These are phyloP conservation scores for Microcebus jonahi DNA, from an alignment of 2,113 vertebrate genomes.

Conservation along the genomic window DNA sequence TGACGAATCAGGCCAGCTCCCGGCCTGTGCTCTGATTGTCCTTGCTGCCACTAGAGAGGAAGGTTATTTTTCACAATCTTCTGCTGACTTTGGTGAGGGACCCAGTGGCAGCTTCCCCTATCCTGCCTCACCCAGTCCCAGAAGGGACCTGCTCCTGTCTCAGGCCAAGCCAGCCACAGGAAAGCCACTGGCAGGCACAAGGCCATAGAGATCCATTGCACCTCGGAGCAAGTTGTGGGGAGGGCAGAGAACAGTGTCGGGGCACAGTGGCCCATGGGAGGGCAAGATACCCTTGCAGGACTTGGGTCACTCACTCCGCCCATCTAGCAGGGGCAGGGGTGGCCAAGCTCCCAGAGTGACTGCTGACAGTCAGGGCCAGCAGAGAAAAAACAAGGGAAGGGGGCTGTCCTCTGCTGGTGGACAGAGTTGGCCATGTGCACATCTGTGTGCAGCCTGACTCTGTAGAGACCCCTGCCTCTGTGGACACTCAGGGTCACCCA, in stretches of 20 bases:
- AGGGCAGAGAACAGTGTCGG: not conserved
- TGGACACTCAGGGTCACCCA: rapidly evolving
- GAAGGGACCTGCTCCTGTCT: not conserved
- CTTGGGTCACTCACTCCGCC: not conserved
- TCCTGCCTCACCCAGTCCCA: not conserved
- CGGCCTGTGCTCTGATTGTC: not conserved
- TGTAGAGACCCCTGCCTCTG: not conserved
- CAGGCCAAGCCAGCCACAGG: not conserved
- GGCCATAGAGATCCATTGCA: rapidly evolving
- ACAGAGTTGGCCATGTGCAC: not conserved
- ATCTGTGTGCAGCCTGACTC: not conserved
- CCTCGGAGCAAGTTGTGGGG: not conserved
- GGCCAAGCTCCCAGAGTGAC: not conserved
- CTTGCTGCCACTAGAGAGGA: not conserved
- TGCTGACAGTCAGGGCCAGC: not conserved
- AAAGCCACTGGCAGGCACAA: not conserved
- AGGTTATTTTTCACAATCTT: not conserved
- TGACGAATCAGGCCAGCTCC: not conserved
- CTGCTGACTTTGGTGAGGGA: not conserved
- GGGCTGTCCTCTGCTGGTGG: rapidly evolving
- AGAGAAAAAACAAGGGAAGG: not conserved
- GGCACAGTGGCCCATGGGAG: not conserved
- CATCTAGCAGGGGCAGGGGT: not conserved
- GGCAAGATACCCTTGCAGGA: not conserved
- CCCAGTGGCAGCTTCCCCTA: no score